Base-by-base conservation (phyloP, 2,797 vertebrate genomes). In the Peromyscus melanophrys region DNA sequence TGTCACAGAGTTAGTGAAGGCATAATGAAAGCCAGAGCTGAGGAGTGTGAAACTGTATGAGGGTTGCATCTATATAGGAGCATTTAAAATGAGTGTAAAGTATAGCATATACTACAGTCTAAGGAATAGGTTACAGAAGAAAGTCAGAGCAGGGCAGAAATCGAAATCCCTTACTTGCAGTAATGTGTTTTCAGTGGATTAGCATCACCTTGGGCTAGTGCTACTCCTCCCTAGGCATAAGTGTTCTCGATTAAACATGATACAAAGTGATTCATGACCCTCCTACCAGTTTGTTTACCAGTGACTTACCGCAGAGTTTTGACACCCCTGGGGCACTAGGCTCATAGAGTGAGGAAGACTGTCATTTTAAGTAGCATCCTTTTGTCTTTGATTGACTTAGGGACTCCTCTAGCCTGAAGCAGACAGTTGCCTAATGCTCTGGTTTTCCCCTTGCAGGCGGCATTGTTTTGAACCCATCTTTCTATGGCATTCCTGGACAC, bases 391-490 rank as follows among this genome's bases (percentile, higher is more conserved):
- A 21, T 61, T 52, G 52, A 55, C 23, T 67, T n/a, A 23, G 46
- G n/a, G 16, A 37, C 59, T 78, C 43, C 91, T 92, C 14, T 16
- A 82, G 13, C 34, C 77, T 49, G 77, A 95, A 97, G 52, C 86
- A 86, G 46, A 12, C 61, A 12, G 83, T 96, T 65, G 7, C 85
- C 67, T 86, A 69, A 97, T 13, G 1, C 78, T 92, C 80, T 96
- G 84, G 13, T 65, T 97, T 97, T 96, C 83, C 40, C 57, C 91
- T 98, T 96, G 57, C 97, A 99, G 99, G 99, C 90, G 99, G 99
- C 83, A 99, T 99, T 59, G 99, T 99, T 96, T 98, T 99, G 98
- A 99, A 99, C 69, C 99, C 99, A 2, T 99, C 99, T 52, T 99
- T 99, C 98, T 99, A 99, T 0, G 99, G 99, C 2, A 99, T 99